Base-by-base conservation (phyloP, 1,140 invertebrate species). In the Drosophila sproati region DNA sequence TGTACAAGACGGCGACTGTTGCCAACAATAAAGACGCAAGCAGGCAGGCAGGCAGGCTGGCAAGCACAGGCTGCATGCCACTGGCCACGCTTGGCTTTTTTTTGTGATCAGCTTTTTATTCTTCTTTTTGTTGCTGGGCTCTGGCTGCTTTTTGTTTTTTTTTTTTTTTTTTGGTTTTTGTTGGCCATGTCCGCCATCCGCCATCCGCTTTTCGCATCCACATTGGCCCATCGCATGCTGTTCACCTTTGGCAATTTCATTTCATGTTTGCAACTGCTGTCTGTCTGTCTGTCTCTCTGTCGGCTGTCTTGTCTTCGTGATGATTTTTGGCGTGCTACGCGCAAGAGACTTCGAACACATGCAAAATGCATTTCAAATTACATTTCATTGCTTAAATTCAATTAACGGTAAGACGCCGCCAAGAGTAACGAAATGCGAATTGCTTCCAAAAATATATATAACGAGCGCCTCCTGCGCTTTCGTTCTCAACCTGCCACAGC, bases 321-420 rank as follows among this genome's bases (percentile, higher is more conserved):
- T 77, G 69, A 68, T 89, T 80, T 89, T 68, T 73, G 80, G 71
- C 82, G 83, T 87, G 83, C 83, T 83, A 88, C 82, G 71, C 78
- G 68, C 10, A 43, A 43, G 39, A 41, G 39, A 20, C 39, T 3
- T 10, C 6, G 39, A 41, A 60, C 61, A 69, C 82, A 88, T 89
- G 83, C 83, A 88, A 88, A 88, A 88, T 80, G 20, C 20, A 20
- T 89, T 77, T 74, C 82, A 73, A 82, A 88, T 88, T 88, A 88
- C 71, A 88, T 88, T 88, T 83, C 80, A 89, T 80, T 78, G 70
- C 85, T 89, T 80, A 88, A 88, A 88, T 89, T 88, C 83, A 88
- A 88, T 88, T 89, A 89, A 83, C 85, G 80, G 63, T 67, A 48
- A 48, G 63, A 45, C 63, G 20, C 20, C 20, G 20, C 20, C 20